Conservation (phyloP, 2,797 vertebrate genomes). For the Sebastiscus tertius region DNA sequence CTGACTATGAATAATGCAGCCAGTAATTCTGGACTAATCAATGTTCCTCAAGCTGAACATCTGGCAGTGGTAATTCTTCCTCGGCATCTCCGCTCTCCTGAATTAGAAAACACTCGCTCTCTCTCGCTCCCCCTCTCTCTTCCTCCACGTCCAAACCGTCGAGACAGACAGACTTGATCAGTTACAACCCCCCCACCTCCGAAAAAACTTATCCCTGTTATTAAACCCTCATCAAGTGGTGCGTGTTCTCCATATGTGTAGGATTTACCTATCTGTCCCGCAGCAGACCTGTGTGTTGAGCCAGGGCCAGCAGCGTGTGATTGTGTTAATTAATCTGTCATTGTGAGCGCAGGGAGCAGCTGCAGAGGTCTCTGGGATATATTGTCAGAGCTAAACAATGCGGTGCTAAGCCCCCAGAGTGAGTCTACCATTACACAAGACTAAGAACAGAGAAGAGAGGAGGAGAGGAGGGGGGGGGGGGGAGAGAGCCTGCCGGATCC, state of each 20-base stretch:
- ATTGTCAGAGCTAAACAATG: constrained; percentile 98
- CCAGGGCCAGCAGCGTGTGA: constrained; percentile 94
- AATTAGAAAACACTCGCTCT: constrained; percentile 79
- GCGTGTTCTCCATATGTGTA: constrained; percentile 89
- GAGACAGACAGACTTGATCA: constrained; percentile 78
- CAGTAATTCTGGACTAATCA: constrained; percentile 83
- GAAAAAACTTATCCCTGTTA: constrained; percentile 79
- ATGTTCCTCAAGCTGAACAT: constrained; percentile 85
- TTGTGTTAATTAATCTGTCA: constrained; percentile 99
- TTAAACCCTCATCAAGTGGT: constrained; percentile 84
- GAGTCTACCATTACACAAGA: constrained; percentile 95
- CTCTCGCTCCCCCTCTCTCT: constrained; percentile 29
- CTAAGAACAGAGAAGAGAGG: constrained; percentile 82
- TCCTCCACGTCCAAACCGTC: constrained; percentile 57
- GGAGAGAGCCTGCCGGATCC: constrained; percentile 86
- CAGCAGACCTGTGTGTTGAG: constrained; percentile 97
- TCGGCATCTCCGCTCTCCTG: constrained; percentile 80
- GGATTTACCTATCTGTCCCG: constrained; percentile 99
- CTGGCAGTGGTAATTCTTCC: constrained; percentile 83
- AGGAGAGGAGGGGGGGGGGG: constrained; percentile 35
- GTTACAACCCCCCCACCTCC: constrained; percentile 62
- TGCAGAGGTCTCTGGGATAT: constrained; percentile 95
- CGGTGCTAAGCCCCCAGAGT: constrained; percentile 94
- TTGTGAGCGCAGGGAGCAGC: constrained; percentile 96
- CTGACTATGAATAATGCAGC: constrained; percentile 82